Base-by-base conservation (phyloP, 2,888 invertebrate species). In the Papilio protenor region DNA sequence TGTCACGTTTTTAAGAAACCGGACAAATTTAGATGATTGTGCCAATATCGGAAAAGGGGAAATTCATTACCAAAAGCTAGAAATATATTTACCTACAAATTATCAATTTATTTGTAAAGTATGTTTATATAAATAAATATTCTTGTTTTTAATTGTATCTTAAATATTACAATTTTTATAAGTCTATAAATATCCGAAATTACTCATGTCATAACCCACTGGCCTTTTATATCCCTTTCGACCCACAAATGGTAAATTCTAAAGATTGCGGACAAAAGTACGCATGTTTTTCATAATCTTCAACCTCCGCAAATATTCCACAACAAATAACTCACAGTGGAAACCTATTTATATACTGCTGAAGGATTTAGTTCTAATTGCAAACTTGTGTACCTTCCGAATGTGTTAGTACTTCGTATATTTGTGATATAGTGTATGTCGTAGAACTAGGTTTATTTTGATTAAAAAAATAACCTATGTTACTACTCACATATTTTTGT, bases 301-400 rank as follows among this genome's bases (percentile, higher is more conserved):
- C 40, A 66, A 45, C 45, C 66, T 45, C 6, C 18, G 45, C 45
- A 66, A 66, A 52, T 18, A 52, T 52, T 18, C 6, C 18, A 18
- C n/a, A 16, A 52, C 18, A 18, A 18, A 52, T 2, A 27, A 27
- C 12, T 61, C 61, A 27, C 27, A 27, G 61, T 11, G 45, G n/a
- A 66, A 45, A n/a, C n/a, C 40, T 61, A 61, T 66, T n/a, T n/a
- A n/a, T 66, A 45, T 66, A 66, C 0, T 45, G n/a, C 12, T 66
- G 33, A 4, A n/a, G 12, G 45, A 66, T 66, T 66, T 45, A 66
- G 18, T 40, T 66, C 66, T 66, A 66, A 66, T 66, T 66, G 66
- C 66, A 21, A 45, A 66, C 8, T n/a, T 2, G 21, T 66, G 40
- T 45, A 45, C n/a, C 45, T 45, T 12, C n/a, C 45, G n/a, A 66